Percentiles rank a stretch among this genome's conserved stretches.
Evolutionary conservation across 2,888 invertebrate species (phyloP).

Genomic region (Erynnis tages): DNA sequence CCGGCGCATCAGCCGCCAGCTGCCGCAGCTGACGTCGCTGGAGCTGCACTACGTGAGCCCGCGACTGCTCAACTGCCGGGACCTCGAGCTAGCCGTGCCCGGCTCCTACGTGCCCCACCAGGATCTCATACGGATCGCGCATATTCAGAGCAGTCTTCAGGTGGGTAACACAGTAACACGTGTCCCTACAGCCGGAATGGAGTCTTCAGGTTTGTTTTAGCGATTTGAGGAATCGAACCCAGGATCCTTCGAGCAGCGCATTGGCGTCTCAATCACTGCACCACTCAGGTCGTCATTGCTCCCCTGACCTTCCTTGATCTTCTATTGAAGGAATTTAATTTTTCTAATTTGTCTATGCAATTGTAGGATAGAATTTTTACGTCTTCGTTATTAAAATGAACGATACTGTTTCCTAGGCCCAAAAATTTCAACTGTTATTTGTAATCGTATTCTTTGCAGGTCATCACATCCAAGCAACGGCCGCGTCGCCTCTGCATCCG

Average conservation of each 20-base stretch:
- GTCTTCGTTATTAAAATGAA: no score
- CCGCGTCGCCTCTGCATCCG: constrained; percentile 96
- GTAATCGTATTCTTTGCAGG: constrained; percentile 71
- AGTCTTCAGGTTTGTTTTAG: background rate
- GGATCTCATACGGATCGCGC: constrained; percentile 92
- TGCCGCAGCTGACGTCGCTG: constrained; percentile 94
- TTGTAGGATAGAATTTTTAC: no score
- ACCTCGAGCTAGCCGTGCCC: constrained; percentile 97
- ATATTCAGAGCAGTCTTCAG: constrained; percentile 95
- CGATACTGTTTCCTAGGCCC: no score
- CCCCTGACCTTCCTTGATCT: no score
- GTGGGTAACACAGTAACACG: constrained; percentile 58
- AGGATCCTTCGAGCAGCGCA: no score
- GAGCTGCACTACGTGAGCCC: constrained; percentile 98
- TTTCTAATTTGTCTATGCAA: no score
- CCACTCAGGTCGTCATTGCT: no score
- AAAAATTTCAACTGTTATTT: background rate
- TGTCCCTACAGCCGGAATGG: background rate
- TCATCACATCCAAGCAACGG: constrained; percentile 98
- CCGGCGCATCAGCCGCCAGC: constrained; percentile 95
- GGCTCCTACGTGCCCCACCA: constrained; percentile 97
- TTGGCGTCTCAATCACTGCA: no score
- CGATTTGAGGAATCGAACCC: no score
- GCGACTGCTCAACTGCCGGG: constrained; percentile 92
- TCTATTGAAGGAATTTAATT: no score